Percentiles rank a stretch among this genome's conserved stretches.
These are phyloP conservation scores for Cosmia pyralina DNA, from an alignment of 2,888 invertebrate species.

Conservation along the genomic window DNA sequence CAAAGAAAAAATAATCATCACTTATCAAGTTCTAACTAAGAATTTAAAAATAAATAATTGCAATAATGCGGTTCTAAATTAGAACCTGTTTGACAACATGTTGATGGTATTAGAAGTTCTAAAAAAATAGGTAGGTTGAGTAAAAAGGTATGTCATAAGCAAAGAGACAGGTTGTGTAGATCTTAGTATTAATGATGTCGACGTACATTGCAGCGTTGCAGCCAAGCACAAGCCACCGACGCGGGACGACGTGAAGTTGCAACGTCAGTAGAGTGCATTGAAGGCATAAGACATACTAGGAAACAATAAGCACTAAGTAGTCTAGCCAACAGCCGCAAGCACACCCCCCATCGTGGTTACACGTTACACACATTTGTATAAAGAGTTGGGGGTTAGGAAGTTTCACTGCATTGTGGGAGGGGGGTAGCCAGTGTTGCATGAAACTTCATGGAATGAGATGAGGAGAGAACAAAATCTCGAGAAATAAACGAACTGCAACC, in stretches of 20 bases:
- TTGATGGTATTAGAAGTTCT: no score
- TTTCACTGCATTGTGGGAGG: slow-evolving; percentile 29
- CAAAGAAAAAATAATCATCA: not conserved
- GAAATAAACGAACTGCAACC: not conserved
- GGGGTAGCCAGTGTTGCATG: not conserved
- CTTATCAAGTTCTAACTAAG: not conserved
- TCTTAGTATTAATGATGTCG: not conserved
- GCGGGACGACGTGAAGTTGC: not conserved
- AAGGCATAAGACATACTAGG: slow-evolving; percentile 37
- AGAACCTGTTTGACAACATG: no score
- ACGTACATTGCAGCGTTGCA: not conserved
- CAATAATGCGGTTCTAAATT: not conserved
- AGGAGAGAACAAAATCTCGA: not conserved
- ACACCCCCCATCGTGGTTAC: not conserved
- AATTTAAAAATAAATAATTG: not conserved
- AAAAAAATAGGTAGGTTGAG: not conserved
- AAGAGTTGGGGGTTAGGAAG: slow-evolving; percentile 14
- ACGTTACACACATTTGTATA: slow-evolving; percentile 24
- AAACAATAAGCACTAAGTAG: slow-evolving; percentile 32
- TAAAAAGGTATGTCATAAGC: not conserved
- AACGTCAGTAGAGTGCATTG: slow-evolving; percentile 15
- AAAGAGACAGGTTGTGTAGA: not conserved
- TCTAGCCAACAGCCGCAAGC: slow-evolving; percentile 6
- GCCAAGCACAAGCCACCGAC: not conserved
- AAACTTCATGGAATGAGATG: slow-evolving; percentile 3